Percentiles rank a stretch among this genome's conserved stretches.
Evolutionary conservation across 2,888 invertebrate genomes (phyloP).

Genomic region (Elmis aenea): DNA sequence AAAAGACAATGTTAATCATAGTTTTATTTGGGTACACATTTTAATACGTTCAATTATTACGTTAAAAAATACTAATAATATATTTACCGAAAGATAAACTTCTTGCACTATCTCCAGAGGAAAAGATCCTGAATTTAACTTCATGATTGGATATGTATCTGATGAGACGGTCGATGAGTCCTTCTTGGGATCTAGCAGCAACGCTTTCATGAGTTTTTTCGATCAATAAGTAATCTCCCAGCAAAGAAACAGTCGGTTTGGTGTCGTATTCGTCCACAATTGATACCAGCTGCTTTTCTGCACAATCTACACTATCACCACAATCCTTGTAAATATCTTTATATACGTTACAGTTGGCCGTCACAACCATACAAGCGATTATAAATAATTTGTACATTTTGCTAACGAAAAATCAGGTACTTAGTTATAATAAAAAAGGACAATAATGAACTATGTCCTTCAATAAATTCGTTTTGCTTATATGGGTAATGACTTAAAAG

Average conservation of each 20-base stretch:
- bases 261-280: constrained; percentile 48
- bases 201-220: constrained; percentile 39
- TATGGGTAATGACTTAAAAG: constrained; percentile 24
- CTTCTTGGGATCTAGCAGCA: constrained; percentile 29
- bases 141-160: constrained; percentile 49
- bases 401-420: constrained; percentile 10
- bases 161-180: constrained; percentile 47
- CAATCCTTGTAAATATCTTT: constrained; percentile 30
- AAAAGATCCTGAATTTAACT: constrained; percentile 45
- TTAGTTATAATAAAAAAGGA: constrained; percentile 4
- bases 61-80: too few relatives aligned
- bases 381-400: constrained; percentile 25
- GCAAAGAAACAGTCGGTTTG: constrained; percentile 42
- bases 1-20: too few relatives aligned
- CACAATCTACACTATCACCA: constrained; percentile 36
- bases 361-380: constrained; percentile 36
- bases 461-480: too few relatives aligned
- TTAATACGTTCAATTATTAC: too few relatives aligned
- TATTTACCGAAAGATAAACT: too few relatives aligned
- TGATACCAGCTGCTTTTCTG: constrained; percentile 46
- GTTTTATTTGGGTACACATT: too few relatives aligned
- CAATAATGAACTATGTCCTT: too few relatives aligned
- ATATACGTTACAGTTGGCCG: constrained; percentile 27
- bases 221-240: constrained; percentile 41
- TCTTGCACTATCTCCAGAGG: constrained; percentile 41